Base-by-base conservation (phyloP, 2,888 invertebrate genomes). In the Ormyrus rosae region DNA sequence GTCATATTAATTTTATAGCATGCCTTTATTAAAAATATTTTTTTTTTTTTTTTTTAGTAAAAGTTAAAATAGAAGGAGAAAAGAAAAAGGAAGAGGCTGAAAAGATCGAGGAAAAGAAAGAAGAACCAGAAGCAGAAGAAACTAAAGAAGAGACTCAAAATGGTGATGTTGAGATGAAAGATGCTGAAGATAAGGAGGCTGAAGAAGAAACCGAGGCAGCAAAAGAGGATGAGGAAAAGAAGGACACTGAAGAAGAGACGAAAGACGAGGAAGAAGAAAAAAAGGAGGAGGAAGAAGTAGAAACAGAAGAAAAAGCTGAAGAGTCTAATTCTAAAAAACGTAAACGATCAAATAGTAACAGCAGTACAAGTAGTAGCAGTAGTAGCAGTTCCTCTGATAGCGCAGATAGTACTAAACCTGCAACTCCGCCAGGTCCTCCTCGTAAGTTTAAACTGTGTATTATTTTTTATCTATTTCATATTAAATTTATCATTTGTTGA, bases 291-390 rank as follows among this genome's bases (percentile, higher is more conserved):
- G 81, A 84, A 10, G 81, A 84, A 67, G 91, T 91, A 88, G 89
- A 85, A 73, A 90, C 91, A 10, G 80, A 82, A 55, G 80, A 81
- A 8, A 83, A 82, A 55, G 8, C 34, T 50, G 91, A 89, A 68
- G 92, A 91, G 77, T 88, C 85, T 0, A 91, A 88, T 87, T 85
- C 83, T 91, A 93, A 84, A 92, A 94, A 89, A 86, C 92, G 86
- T 85, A 94, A 91, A 87, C 91, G 92, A 48, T 91, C 92, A 0
- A 92, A 91, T 73, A 92, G 92, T n/a, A 92, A 92, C 53, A 92
- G 91, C 81, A 92, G 92, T 82, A 91, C 91, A 81, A 92, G 91
- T 83, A 91, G 91, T 53, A 91, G 91, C 9, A 91, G 91, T 63
- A 89, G 88, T 56, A 90, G 88, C 71, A 90, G 88, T 74, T 90